Evolutionary conservation across 2,888 invertebrate species (phyloP), one percentile per base, ranked within the genome.

Genomic region (Stenichneumon culpator): DNA sequence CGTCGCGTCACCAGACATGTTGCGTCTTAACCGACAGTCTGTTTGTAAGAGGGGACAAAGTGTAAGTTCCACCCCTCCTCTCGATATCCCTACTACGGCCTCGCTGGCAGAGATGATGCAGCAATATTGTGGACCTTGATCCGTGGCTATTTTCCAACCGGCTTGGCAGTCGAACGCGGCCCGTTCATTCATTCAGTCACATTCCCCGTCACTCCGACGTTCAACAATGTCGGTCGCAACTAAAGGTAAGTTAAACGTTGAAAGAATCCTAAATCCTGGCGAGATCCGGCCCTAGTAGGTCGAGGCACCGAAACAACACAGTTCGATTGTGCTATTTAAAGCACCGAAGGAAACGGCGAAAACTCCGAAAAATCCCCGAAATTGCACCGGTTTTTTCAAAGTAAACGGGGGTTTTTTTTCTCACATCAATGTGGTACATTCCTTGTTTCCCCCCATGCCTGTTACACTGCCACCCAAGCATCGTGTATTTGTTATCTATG

Each of bases 161-260:
- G 65, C 79, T 74, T 36, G 50, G 14, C 22, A 25, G 68, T 50
- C 60, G 32, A 77, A 74, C 39, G 39, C 60, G n/a, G 32, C 63
- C 50, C 57, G 9, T 39, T 72, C 25, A n/a, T 25, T 63, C 44
- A n/a, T 54, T 50, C 63, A 47, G 22, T 73, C 25, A 44, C 14
- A 25, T 60, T 28, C 16, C 16, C 73, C 11, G 36, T 16, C 16
- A 44, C 7, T 52, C 36, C 14, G 19, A 52, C 32, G 50, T 32
- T 9, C 47, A 50, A 57, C 32, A 44, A 88, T 88, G 88, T 87
- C 88, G 19, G 82, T 88, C 44, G 65, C 87, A 39, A 85, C 87
- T 4, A 87, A 87, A 87, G 88, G 88, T 88, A 87, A 32, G 67
- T 39, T 25, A 14, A 67, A 69, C 54, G 19, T 28, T 60, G 28